phyloP scores from a whole-genome alignment of 2,797 vertebrate species.

The Myripristis jacobus region DNA sequence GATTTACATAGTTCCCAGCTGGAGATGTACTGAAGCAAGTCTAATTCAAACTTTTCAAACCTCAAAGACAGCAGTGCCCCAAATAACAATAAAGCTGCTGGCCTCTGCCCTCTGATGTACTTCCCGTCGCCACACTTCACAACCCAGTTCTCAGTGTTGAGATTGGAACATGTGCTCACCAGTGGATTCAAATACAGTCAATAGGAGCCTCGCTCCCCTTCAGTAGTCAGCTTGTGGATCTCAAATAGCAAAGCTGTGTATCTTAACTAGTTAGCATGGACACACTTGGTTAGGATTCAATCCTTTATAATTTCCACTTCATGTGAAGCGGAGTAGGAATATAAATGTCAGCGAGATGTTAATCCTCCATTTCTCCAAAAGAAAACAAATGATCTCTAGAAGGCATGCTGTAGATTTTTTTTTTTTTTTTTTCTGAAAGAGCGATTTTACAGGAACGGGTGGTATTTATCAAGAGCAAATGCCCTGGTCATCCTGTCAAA shows the following conservation, averaged over 20 bases:
- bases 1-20: slow-evolving; percentile 80
- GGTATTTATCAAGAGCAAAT: slow-evolving; percentile 73
- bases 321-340: slow-evolving; percentile 68
- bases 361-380: slow-evolving; percentile 61
- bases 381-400: slow-evolving; percentile 55
- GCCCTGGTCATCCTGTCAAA: slow-evolving; percentile 48
- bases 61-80: slow-evolving; percentile 72
- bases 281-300: slow-evolving; percentile 72
- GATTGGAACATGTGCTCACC: slow-evolving; percentile 75
- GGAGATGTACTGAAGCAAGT: slow-evolving; percentile 78
- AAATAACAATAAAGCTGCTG: slow-evolving; percentile 73
- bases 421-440: slow-evolving; percentile 54
- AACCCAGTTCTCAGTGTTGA: slow-evolving; percentile 61
- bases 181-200: slow-evolving; percentile 80
- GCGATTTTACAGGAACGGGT: slow-evolving; percentile 42
- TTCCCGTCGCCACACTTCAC: slow-evolving; percentile 70
- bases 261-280: slow-evolving; percentile 71
- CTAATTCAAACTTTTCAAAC: slow-evolving; percentile 78
- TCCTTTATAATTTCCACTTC: slow-evolving; percentile 72
- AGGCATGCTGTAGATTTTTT: slow-evolving; percentile 38
- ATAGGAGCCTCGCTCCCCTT: slow-evolving; percentile 74
- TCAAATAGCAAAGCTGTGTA: slow-evolving; percentile 61
- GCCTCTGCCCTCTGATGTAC: slow-evolving; percentile 74
- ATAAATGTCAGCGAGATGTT: slow-evolving; percentile 74
- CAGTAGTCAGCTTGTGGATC: slow-evolving; percentile 74